Evolutionary conservation across 1,140 invertebrate species (phyloP), one percentile per base, ranked within the genome.

Genomic region (Heliconius hewitsoni): DNA sequence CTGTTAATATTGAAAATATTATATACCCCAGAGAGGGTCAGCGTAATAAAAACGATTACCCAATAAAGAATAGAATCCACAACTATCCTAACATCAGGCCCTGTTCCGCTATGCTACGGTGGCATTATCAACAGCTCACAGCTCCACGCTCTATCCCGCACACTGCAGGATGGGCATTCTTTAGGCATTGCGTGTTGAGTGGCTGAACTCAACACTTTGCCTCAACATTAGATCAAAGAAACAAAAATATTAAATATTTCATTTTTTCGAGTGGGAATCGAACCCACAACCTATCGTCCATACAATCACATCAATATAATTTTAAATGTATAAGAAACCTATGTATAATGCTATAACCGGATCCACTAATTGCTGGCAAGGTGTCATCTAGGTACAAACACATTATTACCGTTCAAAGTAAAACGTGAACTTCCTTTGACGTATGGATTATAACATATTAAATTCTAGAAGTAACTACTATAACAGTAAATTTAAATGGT

Each of bases 311-410:
- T 37, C 0, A 46, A 46, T 1, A 46, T 46, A 2, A 23, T 27
- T 60, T 9, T 60, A 60, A 9, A 23, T 0, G 13, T 60, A 60
- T 60, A 52, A 19, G 18, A 52, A 52, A 19, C 1, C 6, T 19
- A 52, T 18, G 50, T 8, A 52, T 19, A 19, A 52, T 23, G 55
- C 3, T 60, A 23, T 60, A 60, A 60, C 55, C 55, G 55, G 55
- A 60, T 8, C 9, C 11, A 23, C n/a, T 77, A 77, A 77, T 77
- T 72, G 30, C 57, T n/a, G n/a, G 66, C 70, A 77, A 77, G 70
- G 76, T 77, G 76, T 42, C 76, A 60, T 57, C 52, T 37, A 46
- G 34, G 74, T 19, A 37, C 66, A 71, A 71, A 77, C 55, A 11
- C 19, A 60, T 60, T 23, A 23, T 60, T 60, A 60, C 8, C 55